Percentiles rank a stretch among this genome's conserved stretches.
phyloP scores from a whole-genome alignment of 2,888 invertebrate species.

The Drosophila yooni region DNA sequence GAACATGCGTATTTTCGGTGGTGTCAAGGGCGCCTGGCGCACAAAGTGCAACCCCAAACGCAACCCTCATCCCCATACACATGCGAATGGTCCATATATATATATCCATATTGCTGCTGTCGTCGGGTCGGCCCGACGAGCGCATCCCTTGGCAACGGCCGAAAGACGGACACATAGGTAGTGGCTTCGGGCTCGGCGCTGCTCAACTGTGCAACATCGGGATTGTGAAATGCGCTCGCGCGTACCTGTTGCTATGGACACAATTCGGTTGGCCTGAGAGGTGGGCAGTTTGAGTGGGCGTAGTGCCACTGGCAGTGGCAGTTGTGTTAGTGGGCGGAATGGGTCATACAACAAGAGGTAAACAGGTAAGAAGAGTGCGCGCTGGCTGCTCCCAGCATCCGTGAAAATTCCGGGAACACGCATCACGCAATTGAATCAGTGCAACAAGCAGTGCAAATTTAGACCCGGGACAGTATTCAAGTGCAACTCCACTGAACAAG shows the following conservation, averaged over 20 bases:
- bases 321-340: conserved; percentile 2
- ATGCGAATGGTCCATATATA: neutral
- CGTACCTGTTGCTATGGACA: conserved; percentile 58
- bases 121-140: neutral
- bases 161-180: conserved; percentile 58
- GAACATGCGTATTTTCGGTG: neutral
- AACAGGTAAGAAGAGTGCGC: neutral
- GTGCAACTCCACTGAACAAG: conserved; percentile 27
- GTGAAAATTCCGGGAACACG: conserved; percentile 50
- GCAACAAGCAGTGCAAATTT: neutral
- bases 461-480: conserved; percentile 47
- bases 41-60: neutral
- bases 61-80: neutral
- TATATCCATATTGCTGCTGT: conserved; percentile 19
- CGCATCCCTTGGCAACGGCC: conserved; percentile 14
- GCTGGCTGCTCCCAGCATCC: conserved; percentile 30
- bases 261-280: conserved; percentile 27
- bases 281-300: neutral
- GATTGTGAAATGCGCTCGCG: conserved; percentile 9
- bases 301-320: neutral
- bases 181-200: neutral
- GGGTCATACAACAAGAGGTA: conserved; percentile 55
- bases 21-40: conserved; percentile 5
- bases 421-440: conserved; percentile 60
- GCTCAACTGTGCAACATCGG: neutral